Conservation (phyloP, 2,888 invertebrate genomes). For the Boloria euphrosyne region DNA sequence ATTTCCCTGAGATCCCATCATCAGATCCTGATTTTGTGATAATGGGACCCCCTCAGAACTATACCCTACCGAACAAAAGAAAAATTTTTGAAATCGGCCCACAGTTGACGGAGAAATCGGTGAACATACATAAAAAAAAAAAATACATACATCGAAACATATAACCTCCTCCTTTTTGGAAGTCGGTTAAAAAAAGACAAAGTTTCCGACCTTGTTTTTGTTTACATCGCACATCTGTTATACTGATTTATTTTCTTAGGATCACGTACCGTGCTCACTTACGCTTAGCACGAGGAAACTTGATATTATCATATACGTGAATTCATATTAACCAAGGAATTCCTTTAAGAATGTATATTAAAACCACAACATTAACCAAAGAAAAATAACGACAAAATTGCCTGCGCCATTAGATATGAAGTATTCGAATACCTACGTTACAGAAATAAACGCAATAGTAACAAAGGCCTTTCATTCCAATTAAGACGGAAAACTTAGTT, state of each 20-base stretch:
- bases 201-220: constrained; percentile 25
- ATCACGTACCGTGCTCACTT: constrained; percentile 27
- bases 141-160: too few relatives aligned
- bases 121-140: too few relatives aligned
- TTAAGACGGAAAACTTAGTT: constrained; percentile 33
- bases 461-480: constrained; percentile 32
- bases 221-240: constrained; percentile 24
- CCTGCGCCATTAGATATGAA: not conserved
- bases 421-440: not conserved
- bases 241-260: constrained; percentile 29
- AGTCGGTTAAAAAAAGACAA: too few relatives aligned
- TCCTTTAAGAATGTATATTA: constrained; percentile 22
- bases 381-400: constrained; percentile 6
- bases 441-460: not conserved
- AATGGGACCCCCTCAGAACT: too few relatives aligned
- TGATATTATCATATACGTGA: constrained; percentile 21
- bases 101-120: too few relatives aligned
- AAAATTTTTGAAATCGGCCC: too few relatives aligned
- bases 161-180: too few relatives aligned
- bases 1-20: too few relatives aligned
- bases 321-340: constrained; percentile 24
- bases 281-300: constrained; percentile 30
- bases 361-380: constrained; percentile 22
- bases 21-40: too few relatives aligned
- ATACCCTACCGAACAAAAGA: too few relatives aligned